These are phyloP conservation scores for Gymnocypris eckloni DNA, from an alignment of 2,797 vertebrate species.

Conservation along the genomic window DNA sequence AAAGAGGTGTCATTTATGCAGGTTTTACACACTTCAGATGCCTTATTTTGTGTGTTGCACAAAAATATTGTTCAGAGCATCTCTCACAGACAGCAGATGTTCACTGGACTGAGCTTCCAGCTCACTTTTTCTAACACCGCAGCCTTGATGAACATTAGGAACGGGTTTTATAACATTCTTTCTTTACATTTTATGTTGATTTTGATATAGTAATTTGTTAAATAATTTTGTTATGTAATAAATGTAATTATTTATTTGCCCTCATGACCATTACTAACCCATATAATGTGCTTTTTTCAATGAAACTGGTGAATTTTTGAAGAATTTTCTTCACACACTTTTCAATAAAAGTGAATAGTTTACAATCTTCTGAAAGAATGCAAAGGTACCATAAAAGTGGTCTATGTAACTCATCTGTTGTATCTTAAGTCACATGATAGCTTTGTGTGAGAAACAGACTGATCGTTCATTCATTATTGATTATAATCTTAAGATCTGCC, in stretches of 20 bases:
- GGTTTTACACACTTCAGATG: neutral
- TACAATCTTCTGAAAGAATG: neutral
- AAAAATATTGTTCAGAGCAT: too few species aligned
- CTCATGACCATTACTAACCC: neutral
- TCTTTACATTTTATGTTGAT: neutral
- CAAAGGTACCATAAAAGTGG: neutral
- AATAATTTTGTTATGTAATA: neutral
- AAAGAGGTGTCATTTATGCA: neutral
- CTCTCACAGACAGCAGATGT: neutral
- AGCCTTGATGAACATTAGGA: neutral
- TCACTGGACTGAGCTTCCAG: neutral
- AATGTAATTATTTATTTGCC: neutral
- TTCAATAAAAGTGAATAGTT: neutral
- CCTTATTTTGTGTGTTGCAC: neutral
- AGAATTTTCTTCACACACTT: neutral
- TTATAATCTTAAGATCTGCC: neutral
- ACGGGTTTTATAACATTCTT: neutral
- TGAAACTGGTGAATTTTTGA: neutral
- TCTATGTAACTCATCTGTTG: neutral
- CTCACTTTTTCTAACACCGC: neutral
- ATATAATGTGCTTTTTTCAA: neutral
- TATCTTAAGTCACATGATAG: neutral
- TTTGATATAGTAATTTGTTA: neutral
- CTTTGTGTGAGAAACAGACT: neutral
- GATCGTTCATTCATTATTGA: neutral